Conservation (phyloP, 2,888 invertebrate species). For the Psylliodes chrysocephalus region DNA sequence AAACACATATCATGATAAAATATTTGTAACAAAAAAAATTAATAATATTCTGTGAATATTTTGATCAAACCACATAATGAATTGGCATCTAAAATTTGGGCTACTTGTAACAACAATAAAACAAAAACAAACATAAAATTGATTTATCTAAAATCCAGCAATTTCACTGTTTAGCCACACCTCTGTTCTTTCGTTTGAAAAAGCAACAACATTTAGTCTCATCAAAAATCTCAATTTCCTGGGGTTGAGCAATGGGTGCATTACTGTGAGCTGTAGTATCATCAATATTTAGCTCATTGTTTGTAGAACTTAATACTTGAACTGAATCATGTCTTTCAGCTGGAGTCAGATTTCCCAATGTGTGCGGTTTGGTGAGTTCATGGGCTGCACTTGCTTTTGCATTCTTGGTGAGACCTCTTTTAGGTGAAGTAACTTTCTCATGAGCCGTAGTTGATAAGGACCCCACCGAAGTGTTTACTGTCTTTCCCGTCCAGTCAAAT, state of each 20-base stretch:
- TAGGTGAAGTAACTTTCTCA: slow-evolving; percentile 90
- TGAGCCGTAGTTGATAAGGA: slow-evolving; percentile 92
- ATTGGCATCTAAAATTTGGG: slow-evolving; percentile 29
- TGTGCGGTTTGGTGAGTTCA: slow-evolving; percentile 82
- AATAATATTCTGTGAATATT: not conserved
- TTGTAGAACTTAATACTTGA: slow-evolving; percentile 98
- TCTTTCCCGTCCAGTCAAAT: slow-evolving; percentile 95
- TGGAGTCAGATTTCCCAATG: slow-evolving; percentile 87
- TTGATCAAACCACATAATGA: slow-evolving; percentile 6
- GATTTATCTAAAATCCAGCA: slow-evolving; percentile 23
- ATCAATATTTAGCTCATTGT: slow-evolving; percentile 93
- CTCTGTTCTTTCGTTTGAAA: slow-evolving; percentile 98
- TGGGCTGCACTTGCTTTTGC: slow-evolving; percentile 84
- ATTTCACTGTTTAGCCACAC: slow-evolving; percentile 56
- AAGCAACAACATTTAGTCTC: slow-evolving; percentile 99
- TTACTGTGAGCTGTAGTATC: slow-evolving; percentile 97
- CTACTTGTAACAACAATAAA: slow-evolving; percentile 33
- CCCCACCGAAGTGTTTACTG: slow-evolving; percentile 86
- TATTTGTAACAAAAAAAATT: too few relatives aligned
- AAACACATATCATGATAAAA: too few relatives aligned
- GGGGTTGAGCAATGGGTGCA: slow-evolving; percentile 93
- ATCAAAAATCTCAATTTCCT: slow-evolving; percentile 94
- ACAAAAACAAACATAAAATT: slow-evolving; percentile 15
- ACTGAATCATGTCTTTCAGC: slow-evolving; percentile 97
- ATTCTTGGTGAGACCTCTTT: slow-evolving; percentile 67